Evolutionary conservation across 2,888 invertebrate genomes (phyloP), one percentile per base, ranked within the genome.

Genomic region (Hypsopygia costalis): DNA sequence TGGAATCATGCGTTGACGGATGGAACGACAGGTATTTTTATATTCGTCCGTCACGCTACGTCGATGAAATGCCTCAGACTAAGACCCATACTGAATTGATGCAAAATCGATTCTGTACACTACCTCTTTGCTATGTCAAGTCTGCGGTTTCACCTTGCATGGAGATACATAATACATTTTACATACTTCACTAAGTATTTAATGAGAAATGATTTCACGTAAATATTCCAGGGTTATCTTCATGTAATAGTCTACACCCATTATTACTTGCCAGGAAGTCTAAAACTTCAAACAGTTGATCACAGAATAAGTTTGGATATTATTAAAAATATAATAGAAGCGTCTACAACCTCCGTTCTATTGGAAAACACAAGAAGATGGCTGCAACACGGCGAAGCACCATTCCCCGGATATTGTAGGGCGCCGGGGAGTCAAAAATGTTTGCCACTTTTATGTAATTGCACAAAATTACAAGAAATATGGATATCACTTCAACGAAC

Each of bases 381-480:
- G 79, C 44, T 85, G 2, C 73, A 62, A 22, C 50, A 40, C 8
- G 62, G 63, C 1, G 85, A 85, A 56, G 55, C 66, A 0, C 87
- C 87, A 0, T 87, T 65, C 39, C 87, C 87, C 1, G 87, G 87
- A 0, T 87, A 85, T 48, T 87, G 87, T 36, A 60, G 85, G 16
- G 62, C 72, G 0, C 86, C 86, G 0, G 85, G 76, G 1, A 70
- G 69, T 16, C 50, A 35, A 0, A 28, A 33, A 1, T 87, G 87
- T 34, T 3, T 69, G 1, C 75, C 79, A 3, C 21, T 61, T 0
- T 52, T 87, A 0, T 87, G 87, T 35, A 75, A 87, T 46, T 87
- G 87, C 42, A 42, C 66, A 0, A 63, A 56, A 39, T 53, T 87
- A 0, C 44, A 12, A 1, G 45, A 69, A 43, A 56, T 66, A 46